Conservation (phyloP, 2,888 invertebrate species). For the Gordius sp. region DNA sequence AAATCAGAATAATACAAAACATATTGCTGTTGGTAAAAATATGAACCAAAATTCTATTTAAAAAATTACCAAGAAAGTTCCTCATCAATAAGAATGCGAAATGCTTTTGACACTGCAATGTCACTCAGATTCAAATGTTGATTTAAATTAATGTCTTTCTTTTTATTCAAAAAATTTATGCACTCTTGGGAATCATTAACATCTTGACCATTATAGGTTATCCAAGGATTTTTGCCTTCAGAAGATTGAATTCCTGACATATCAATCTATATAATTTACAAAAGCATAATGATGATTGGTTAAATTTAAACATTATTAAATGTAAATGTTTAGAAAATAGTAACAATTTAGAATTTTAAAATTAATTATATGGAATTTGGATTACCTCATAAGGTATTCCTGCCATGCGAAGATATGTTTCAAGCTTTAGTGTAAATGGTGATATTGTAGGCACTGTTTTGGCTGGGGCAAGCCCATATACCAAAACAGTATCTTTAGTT, state of each 20-base stretch:
- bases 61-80: slow-evolving; percentile 29
- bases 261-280: no score
- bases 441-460: slow-evolving; percentile 25
- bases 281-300: no score
- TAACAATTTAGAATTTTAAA: no score
- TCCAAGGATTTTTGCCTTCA: slow-evolving; percentile 29
- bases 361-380: no score
- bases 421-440: slow-evolving; percentile 29
- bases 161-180: slow-evolving; percentile 27
- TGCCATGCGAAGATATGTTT: slow-evolving; percentile 28
- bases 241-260: background rate
- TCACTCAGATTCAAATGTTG: slow-evolving; percentile 23
- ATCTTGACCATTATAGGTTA: slow-evolving; percentile 26
- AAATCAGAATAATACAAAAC: no score
- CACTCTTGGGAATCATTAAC: slow-evolving; percentile 28
- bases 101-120: slow-evolving; percentile 25
- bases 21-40: no score
- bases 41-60: no score
- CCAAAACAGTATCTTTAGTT: no score
- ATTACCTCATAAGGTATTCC: slow-evolving; percentile 28
- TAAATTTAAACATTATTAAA: no score
- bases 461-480: no score
- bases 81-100: slow-evolving; percentile 28
- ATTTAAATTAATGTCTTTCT: slow-evolving; percentile 24
- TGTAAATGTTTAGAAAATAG: no score